Conservation (phyloP, 2,797 vertebrate species). For the Decapterus maruadsi region DNA sequence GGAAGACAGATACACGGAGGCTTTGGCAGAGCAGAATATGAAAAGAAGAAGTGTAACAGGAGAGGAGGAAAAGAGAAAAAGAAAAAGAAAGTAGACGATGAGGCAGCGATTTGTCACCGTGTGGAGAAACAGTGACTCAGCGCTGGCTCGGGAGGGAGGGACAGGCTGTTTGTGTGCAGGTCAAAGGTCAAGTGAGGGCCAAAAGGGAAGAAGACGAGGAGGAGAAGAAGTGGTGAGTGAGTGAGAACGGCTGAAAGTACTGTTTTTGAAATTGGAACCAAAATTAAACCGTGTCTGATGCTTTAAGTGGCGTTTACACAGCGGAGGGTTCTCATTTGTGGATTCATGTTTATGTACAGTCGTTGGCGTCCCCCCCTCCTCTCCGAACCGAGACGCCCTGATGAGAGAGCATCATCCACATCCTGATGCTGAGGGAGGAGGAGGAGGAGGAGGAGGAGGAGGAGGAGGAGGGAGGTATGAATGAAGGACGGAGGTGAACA, state of each 20-base stretch:
- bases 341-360: conserved; percentile 8
- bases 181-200: conserved; percentile 47
- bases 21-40: background rate
- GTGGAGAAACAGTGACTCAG: conserved; percentile 49
- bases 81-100: conserved; percentile 4
- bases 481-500: conserved; percentile 7
- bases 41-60: background rate
- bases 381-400: background rate
- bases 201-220: conserved; percentile 26
- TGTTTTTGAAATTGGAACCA: conserved; percentile 1
- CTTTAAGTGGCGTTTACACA: background rate
- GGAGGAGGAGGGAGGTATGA: too few species aligned
- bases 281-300: background rate
- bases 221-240: background rate
- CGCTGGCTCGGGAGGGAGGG: conserved; percentile 22
- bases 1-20: background rate
- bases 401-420: conserved; percentile 12
- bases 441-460: background rate
- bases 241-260: background rate
- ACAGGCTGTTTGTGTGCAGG: conserved; percentile 41
- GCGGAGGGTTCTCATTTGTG: conserved; percentile 17
- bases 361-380: too few species aligned
- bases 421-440: background rate
- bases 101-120: conserved; percentile 23
- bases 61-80: background rate